Conservation (phyloP, 92 coral and sea anemone genomes). For the Umimayanthus chanpuru region DNA sequence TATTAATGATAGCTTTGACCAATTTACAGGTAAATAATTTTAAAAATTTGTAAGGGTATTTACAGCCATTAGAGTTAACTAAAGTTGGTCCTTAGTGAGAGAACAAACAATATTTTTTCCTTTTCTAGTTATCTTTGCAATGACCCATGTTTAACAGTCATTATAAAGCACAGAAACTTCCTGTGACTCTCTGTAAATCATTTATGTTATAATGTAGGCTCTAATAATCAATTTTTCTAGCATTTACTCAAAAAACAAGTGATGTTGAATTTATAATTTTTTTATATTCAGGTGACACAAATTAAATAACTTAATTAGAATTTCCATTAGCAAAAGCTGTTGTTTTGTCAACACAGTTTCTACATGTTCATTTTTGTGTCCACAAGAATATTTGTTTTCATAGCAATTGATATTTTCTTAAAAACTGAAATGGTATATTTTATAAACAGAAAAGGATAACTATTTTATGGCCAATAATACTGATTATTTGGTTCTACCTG, state of each 20-base stretch:
- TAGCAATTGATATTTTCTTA: not conserved
- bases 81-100: not conserved
- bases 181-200: conserved; percentile 6
- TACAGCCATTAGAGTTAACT: not conserved
- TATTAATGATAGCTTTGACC: not conserved
- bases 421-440: not conserved
- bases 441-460: not conserved
- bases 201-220: not conserved
- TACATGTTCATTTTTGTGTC: not conserved
- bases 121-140: not conserved
- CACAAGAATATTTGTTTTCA: not conserved
- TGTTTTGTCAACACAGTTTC: not conserved
- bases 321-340: not conserved
- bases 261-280: not conserved
- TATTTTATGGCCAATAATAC: not conserved
- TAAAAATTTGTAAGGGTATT: no score
- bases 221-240: conserved; percentile 18
- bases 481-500: no score
- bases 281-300: conserved; percentile 1
- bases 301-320: not conserved
- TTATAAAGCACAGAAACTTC: not conserved
- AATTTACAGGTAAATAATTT: not conserved
- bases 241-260: not conserved
- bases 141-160: not conserved
- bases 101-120: not conserved